phyloP scores from a whole-genome alignment of 2,797 vertebrate genomes.

The Lycodopsis pacificus region DNA sequence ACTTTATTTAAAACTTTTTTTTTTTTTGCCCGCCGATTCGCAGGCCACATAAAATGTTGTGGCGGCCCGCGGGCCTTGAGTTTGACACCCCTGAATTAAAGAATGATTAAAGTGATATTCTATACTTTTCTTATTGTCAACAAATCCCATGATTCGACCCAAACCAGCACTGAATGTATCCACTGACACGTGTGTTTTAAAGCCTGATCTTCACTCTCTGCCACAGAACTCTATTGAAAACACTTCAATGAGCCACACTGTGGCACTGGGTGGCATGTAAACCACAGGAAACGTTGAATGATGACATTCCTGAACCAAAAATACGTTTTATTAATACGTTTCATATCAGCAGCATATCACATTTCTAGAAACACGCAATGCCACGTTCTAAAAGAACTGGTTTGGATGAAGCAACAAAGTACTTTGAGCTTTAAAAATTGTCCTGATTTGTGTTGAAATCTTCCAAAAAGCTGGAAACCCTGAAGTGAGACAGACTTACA shows the following conservation, averaged over 20 bases:
- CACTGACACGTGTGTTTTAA: neutral
- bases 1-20: too few relatives aligned
- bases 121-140: neutral
- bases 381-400: too few relatives aligned
- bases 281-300: neutral
- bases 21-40: too few relatives aligned
- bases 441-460: neutral
- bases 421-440: too few relatives aligned
- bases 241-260: neutral
- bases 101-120: neutral
- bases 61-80: too few relatives aligned
- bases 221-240: neutral
- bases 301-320: neutral
- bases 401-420: too few relatives aligned
- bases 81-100: neutral
- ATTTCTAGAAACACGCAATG: neutral
- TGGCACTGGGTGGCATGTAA: neutral
- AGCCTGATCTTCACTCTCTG: neutral
- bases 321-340: too few relatives aligned
- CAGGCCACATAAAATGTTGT: too few relatives aligned
- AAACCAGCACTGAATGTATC: neutral
- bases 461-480: neutral
- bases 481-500: neutral
- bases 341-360: fast-evolving
- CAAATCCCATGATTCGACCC: neutral